phyloP scores from a whole-genome alignment of 2,888 invertebrate species.

The Drosophila sordidapex region DNA sequence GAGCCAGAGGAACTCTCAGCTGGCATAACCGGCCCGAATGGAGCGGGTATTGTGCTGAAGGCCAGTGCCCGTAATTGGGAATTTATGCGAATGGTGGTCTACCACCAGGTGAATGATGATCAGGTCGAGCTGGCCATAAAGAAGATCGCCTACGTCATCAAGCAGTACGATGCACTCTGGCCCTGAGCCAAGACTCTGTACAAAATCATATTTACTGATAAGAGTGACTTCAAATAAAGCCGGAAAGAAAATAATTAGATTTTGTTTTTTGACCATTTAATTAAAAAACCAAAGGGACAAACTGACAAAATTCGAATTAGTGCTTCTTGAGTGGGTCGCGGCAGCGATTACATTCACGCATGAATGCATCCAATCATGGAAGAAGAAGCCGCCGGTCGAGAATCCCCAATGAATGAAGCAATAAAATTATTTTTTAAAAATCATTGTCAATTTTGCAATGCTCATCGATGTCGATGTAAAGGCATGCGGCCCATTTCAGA shows the following conservation, averaged over 20 bases:
- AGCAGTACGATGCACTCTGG: slow-evolving; percentile 86
- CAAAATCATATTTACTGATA: background rate
- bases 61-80: slow-evolving; percentile 87
- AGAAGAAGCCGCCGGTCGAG: slow-evolving; percentile 20
- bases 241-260: slow-evolving; percentile 29
- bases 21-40: slow-evolving; percentile 84
- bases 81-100: slow-evolving; percentile 89
- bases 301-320: slow-evolving; percentile 61
- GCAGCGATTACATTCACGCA: slow-evolving; percentile 72
- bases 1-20: slow-evolving; percentile 85
- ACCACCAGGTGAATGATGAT: slow-evolving; percentile 89
- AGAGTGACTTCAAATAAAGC: slow-evolving; percentile 1
- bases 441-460: slow-evolving; percentile 76
- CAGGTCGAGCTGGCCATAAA: slow-evolving; percentile 89
- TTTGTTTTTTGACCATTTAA: slow-evolving; percentile 61
- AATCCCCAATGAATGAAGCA: slow-evolving; percentile 66
- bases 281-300: slow-evolving; percentile 58
- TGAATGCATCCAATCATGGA: slow-evolving; percentile 62
- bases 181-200: slow-evolving; percentile 9
- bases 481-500: slow-evolving; percentile 49
- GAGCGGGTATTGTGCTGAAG: slow-evolving; percentile 86
- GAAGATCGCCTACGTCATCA: slow-evolving; percentile 90
- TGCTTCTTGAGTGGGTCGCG: slow-evolving; percentile 66
- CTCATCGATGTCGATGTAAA: slow-evolving; percentile 79
- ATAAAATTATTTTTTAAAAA: slow-evolving; percentile 79